Percentiles rank a stretch among this genome's conserved stretches.
Evolutionary conservation across 2,113 vertebrate species (phyloP).

Genomic region (Orcinus orca): DNA sequence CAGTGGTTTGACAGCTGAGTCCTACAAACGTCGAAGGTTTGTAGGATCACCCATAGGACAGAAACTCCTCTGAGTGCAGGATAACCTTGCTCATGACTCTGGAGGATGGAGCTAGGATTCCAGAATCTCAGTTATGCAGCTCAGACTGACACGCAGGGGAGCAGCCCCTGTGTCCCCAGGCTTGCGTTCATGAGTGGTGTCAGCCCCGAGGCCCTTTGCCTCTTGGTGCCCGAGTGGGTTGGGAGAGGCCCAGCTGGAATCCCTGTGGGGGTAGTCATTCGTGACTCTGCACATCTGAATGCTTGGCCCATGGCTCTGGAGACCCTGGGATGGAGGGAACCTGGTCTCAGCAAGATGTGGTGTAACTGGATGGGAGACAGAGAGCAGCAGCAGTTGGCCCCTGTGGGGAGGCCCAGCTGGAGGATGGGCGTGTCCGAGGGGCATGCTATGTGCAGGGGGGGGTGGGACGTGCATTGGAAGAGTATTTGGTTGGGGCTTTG

Average conservation of each 20-base stretch:
- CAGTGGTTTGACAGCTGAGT: neutral
- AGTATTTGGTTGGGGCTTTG: neutral
- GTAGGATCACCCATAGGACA: neutral
- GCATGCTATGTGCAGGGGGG: neutral
- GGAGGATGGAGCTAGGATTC: neutral
- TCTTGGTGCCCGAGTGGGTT: neutral
- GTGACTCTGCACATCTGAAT: too few relatives aligned
- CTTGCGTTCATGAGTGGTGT: fast-evolving
- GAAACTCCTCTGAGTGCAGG: neutral
- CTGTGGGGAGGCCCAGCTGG: neutral
- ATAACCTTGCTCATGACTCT: neutral
- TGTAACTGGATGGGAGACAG: neutral
- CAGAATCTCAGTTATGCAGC: neutral
- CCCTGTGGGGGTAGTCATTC: too few relatives aligned
- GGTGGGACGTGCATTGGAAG: neutral
- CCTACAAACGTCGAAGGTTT: neutral
- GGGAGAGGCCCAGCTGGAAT: neutral
- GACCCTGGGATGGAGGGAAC: neutral
- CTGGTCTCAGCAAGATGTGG: neutral
- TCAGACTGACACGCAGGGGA: neutral
- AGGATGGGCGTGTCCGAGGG: neutral
- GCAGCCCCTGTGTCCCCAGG: neutral
- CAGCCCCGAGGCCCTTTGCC: neutral
- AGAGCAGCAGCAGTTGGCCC: neutral
- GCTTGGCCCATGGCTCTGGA: neutral